Evolutionary conservation across 2,113 vertebrate species (phyloP), one percentile per base, ranked within the genome.

Genomic region (Zosterops borbonicus): DNA sequence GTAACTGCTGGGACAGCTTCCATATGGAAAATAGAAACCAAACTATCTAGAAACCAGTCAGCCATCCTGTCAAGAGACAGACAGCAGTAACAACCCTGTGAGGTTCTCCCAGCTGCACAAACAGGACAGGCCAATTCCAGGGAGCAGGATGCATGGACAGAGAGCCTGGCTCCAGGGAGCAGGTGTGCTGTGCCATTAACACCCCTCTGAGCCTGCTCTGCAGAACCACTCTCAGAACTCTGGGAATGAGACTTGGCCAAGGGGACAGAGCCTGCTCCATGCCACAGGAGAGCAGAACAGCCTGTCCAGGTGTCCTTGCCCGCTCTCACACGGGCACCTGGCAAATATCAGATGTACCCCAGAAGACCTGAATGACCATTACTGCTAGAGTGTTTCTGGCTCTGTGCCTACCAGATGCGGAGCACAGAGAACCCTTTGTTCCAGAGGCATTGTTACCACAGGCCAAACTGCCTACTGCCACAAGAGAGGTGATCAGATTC

Each of bases 391-490:
- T 9, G 33, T 9, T 95, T 93, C 33, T 95, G 93, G 95, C 92
- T 92, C 11, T 87, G 60, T 96, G 95, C 95, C 95, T 94, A 90
- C 95, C 96, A 97, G 95, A 96, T 95, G 92, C 86, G 5, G 93
- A 96, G 92, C 90, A 97, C 86, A 96, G 95, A 96, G 96, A 88
- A 96, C 88, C 90, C 95, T 97, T 96, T 97, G 96, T 96, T 96
- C 92, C 93, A 87, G 85, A 64, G 92, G 95, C 90, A 96, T 96
- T 94, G 93, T 95, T 92, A 95, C 94, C 94, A 89, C 53, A 73
- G 84, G 85, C 88, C 95, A 92, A 95, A 94, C 92, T 90, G 96
- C 93, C 90, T 94, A 83, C 83, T 96, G 95, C 92, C 27, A 23
- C 93, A 92, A 93, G 94, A 96, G 93, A 89, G 93, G 95, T 93